Base-by-base conservation (phyloP, 2,888 invertebrate species). In the Orchesella flavescens region DNA sequence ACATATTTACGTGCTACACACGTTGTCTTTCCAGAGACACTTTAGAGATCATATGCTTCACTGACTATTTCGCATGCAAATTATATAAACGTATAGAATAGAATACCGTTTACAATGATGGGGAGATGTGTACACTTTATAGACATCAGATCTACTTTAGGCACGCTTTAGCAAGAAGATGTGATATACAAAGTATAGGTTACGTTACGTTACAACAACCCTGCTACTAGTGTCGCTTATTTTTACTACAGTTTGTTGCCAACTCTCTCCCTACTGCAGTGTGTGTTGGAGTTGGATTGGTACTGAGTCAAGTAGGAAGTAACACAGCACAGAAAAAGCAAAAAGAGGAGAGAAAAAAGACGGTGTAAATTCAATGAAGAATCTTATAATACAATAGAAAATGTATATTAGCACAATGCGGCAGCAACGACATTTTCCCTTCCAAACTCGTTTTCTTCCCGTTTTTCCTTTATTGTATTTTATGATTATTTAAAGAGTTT, bases 361-460 rank as follows among this genome's bases (percentile, higher is more conserved):
- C 68, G 59, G 72, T 80, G 80, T 73, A 80, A 80, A 73, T 80
- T 80, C 80, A 68, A 73, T 80, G 80, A 72, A 80, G 65, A 66
- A 63, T 73, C 73, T 34, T 59, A 44, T 44, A 68, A 68, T 34
- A 34, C 46, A 68, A 46, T 46, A 68, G 19, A 68, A 12, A 12
- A 68, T 68, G 66, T 44, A 44, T 44, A 68, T 68, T 68, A 77
- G 59, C 66, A 68, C 61, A 53, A 77, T 77, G 77, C 69, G 57
- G 69, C 69, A 77, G 76, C 57, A 53, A 66, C 24, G 63, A 21
- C 17, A 17, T 21, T 61, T 61, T 61, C 61, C 23, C 23, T 61
- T 17, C 43, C 19, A 34, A 34, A 34, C 34, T 65, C 66, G 13
- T 46, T 46, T 44, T 19, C 44, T 17, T 68, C 66, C 21, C 46